Percentiles rank a stretch among this genome's conserved stretches.
These are phyloP conservation scores for Drosophila parabipectinata DNA, from an alignment of 1,140 invertebrate species.

Conservation along the genomic window DNA sequence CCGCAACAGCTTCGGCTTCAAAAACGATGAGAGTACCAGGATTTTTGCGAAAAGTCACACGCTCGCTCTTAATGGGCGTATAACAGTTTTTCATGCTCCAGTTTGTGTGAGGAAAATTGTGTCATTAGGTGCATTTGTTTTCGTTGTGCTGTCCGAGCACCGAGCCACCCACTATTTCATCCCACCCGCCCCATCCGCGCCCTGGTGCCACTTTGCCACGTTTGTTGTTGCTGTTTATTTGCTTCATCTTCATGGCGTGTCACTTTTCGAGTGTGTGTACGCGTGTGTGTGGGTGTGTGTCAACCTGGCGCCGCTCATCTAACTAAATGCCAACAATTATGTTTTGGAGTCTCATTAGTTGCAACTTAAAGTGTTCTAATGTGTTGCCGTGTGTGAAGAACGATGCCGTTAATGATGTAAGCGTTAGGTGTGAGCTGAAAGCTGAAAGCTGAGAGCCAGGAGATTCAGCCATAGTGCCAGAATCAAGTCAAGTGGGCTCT, in stretches of 20 bases:
- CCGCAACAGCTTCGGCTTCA: constrained; percentile 28
- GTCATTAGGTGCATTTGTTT: constrained; percentile 83
- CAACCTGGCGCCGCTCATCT: constrained; percentile 56
- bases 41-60: constrained; percentile 26
- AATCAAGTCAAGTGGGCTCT: constrained; percentile 48
- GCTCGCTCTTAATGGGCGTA: constrained; percentile 54
- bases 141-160: constrained; percentile 59
- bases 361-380: constrained; percentile 75
- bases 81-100: constrained; percentile 65
- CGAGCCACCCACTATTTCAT: constrained; percentile 8
- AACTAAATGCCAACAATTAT: constrained; percentile 80
- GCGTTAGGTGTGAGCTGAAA: constrained; percentile 45
- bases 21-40: constrained; percentile 28
- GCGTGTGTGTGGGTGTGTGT: constrained; percentile 32
- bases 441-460: constrained; percentile 34
- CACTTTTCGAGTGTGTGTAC: constrained; percentile 51
- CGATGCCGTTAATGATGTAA: constrained; percentile 81
- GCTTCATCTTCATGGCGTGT: constrained; percentile 66
- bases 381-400: constrained; percentile 70
- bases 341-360: constrained; percentile 81
- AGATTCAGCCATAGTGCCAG: constrained; percentile 12
- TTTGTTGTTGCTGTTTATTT: constrained; percentile 58
- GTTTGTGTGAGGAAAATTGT: constrained; percentile 68
- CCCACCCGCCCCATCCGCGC: neutral
- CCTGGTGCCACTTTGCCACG: constrained; percentile 1